Conservation (phyloP, 2,113 vertebrate species). For the Alouatta palliata region DNA sequence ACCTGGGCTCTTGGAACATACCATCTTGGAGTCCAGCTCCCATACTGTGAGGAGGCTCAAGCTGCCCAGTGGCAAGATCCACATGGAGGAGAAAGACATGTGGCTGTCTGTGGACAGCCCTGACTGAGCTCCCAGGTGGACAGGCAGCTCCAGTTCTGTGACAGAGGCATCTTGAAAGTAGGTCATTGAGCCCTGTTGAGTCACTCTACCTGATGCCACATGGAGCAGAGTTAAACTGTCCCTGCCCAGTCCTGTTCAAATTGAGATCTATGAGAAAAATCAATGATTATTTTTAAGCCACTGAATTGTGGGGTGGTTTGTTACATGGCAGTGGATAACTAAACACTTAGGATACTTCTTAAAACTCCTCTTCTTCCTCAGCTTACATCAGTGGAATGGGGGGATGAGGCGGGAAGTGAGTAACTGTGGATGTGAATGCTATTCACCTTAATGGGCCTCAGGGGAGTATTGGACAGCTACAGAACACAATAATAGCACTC, state of each 20-base stretch:
- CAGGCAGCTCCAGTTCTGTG: background rate
- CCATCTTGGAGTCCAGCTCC: background rate
- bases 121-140: too few species aligned
- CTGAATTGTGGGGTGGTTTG: background rate
- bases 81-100: background rate
- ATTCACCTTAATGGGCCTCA: fast-evolving
- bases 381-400: background rate
- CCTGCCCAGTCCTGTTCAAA: background rate
- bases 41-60: background rate
- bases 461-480: background rate
- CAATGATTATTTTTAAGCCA: background rate
- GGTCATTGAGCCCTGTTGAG: background rate
- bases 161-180: background rate
- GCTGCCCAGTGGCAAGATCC: background rate
- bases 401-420: background rate
- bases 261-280: background rate
- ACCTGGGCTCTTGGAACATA: background rate
- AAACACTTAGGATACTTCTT: background rate
- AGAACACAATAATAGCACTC: background rate
- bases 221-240: background rate
- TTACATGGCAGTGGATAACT: background rate
- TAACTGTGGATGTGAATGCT: background rate
- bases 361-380: background rate
- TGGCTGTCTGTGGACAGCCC: background rate
- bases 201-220: fast-evolving